phyloP scores from a whole-genome alignment of 2,888 invertebrate genomes.

The Harpagoxenus sublaevis region DNA sequence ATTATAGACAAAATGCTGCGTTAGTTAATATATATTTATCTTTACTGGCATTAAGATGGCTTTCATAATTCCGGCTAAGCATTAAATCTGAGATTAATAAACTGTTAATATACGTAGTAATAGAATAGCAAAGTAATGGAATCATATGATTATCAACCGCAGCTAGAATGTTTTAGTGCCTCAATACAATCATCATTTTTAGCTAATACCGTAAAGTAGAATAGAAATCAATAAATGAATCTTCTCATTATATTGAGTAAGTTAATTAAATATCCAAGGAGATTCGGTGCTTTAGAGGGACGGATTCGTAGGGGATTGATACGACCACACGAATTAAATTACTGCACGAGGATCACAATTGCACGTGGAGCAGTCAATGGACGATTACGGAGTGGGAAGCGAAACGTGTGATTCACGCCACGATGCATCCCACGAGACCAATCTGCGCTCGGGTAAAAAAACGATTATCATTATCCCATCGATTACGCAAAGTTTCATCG shows the following conservation, averaged over 20 bases:
- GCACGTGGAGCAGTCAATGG: conserved; percentile 12
- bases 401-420: conserved; percentile 21
- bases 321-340: conserved; percentile 8
- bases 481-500: conserved; percentile 9
- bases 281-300: neutral
- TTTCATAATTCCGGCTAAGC: neutral
- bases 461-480: neutral
- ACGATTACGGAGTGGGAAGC: conserved; percentile 15
- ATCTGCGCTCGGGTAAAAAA: conserved; percentile 15
- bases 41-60: neutral
- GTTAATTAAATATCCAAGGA: conserved; percentile 21
- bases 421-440: neutral
- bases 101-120: neutral
- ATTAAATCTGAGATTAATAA: neutral
- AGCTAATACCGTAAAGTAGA: neutral
- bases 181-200: neutral
- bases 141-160: neutral
- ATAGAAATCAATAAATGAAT: neutral
- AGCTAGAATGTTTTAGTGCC: neutral
- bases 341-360: conserved; percentile 9
- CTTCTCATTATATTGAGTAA: neutral
- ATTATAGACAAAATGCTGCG: neutral
- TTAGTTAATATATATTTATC: neutral
- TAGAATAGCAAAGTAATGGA: neutral
- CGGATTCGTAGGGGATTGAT: neutral